phyloP scores from a whole-genome alignment of 2,888 invertebrate species.

The Nemurella pictetii region DNA sequence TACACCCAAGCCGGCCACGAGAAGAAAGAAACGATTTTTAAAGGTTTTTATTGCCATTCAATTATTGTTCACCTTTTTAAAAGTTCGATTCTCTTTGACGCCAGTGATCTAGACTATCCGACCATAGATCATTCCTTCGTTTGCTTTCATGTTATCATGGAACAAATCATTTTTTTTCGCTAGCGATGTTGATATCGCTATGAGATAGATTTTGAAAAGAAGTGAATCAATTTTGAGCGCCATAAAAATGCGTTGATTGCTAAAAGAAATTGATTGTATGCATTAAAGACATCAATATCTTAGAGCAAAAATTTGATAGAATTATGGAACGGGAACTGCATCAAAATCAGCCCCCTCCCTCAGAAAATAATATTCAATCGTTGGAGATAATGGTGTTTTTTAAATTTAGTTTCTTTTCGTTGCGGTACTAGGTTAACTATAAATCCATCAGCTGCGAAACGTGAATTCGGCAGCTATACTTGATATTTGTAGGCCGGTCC shows the following conservation, averaged over 20 bases:
- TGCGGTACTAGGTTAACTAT: too few relatives aligned
- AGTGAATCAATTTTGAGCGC: background rate
- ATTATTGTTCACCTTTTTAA: constrained; percentile 27
- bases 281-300: too few relatives aligned
- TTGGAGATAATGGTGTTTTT: too few relatives aligned
- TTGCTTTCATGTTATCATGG: background rate
- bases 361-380: too few relatives aligned
- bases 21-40: constrained; percentile 12
- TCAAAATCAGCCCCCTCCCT: too few relatives aligned
- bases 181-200: background rate
- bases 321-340: too few relatives aligned
- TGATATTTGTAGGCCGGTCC: background rate
- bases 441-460: background rate
- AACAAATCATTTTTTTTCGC: background rate
- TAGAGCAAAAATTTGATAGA: too few relatives aligned
- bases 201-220: background rate
- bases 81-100: constrained; percentile 18
- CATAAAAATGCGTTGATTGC: background rate
- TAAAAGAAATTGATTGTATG: background rate
- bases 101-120: background rate
- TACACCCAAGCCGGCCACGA: background rate
- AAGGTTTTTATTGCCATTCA: constrained; percentile 20
- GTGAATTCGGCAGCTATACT: background rate
- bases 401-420: too few relatives aligned
- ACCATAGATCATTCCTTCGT: background rate